Percentiles rank a stretch among this genome's conserved stretches.
These are phyloP conservation scores for Chironomus riparius DNA, from an alignment of 2,888 invertebrate species.

Conservation along the genomic window DNA sequence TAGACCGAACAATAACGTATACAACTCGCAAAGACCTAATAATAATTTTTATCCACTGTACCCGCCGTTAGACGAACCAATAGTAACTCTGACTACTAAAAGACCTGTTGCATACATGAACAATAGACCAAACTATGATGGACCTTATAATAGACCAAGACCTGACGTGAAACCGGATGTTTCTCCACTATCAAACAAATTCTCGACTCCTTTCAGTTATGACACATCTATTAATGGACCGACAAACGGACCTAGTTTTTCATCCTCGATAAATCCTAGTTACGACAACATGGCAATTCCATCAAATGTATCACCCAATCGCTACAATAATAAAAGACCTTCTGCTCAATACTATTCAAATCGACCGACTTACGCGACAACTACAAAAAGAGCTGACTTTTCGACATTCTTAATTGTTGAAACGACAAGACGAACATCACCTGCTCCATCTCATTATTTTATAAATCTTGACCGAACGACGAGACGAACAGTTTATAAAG, in stretches of 20 bases:
- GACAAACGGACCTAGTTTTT: not conserved
- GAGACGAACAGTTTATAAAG: not conserved
- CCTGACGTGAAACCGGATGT: not conserved
- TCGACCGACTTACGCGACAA: constrained; percentile 31
- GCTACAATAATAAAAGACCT: constrained; percentile 35
- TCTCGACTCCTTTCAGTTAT: constrained; percentile 29
- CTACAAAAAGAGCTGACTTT: constrained; percentile 29
- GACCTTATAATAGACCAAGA: not conserved
- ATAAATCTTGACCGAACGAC: not conserved
- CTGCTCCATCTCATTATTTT: not conserved
- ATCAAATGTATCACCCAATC: constrained; percentile 31
- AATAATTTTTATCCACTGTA: constrained; percentile 6
- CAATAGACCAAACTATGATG: constrained; percentile 3
- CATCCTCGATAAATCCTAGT: constrained; percentile 28
- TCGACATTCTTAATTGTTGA: constrained; percentile 28
- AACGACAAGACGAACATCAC: constrained; percentile 28
- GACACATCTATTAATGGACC: constrained; percentile 9
- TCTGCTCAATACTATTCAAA: constrained; percentile 32
- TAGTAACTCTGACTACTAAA: not conserved
- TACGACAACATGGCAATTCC: constrained; percentile 29
- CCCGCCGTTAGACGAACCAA: not conserved
- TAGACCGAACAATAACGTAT: constrained; percentile 1
- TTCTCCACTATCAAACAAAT: constrained; percentile 11
- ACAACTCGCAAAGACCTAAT: constrained; percentile 6
- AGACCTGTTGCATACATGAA: constrained; percentile 14